Evolutionary conservation across 2,797 vertebrate genomes (phyloP).

Genomic region (Argyrosomus regius): DNA sequence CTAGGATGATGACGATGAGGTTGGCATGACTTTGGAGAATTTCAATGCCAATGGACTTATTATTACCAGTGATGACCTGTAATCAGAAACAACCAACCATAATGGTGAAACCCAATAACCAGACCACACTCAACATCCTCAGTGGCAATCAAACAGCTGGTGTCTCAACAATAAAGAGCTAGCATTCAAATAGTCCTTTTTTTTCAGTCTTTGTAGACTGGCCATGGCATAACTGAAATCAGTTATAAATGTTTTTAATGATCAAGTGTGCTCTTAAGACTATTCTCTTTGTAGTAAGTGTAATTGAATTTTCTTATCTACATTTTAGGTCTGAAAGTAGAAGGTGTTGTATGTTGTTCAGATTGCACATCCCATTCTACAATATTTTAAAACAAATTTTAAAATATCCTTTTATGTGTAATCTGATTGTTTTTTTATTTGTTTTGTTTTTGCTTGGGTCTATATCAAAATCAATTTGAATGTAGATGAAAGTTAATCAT

Average conservation of each 20-base stretch:
- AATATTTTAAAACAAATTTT: background rate
- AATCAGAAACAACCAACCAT: constrained; percentile 25
- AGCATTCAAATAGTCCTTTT: background rate
- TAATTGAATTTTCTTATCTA: background rate
- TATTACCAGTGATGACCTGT: constrained; percentile 79
- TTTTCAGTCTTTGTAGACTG: background rate
- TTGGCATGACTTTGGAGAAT: constrained; percentile 66
- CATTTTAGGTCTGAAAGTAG: background rate
- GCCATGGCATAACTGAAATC: constrained; percentile 21
- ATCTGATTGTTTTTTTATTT: background rate
- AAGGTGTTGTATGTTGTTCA: background rate
- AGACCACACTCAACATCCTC: background rate
- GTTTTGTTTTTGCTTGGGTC: background rate
- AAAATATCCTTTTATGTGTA: background rate
- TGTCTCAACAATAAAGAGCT: background rate
- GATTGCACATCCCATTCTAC: background rate
- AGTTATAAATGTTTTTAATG: constrained; percentile 24
- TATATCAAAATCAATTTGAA: background rate
- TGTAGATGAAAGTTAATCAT: background rate
- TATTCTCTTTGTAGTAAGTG: constrained; percentile 26
- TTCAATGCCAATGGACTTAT: constrained; percentile 49
- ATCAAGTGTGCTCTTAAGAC: constrained; percentile 19
- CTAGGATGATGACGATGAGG: constrained; percentile 72
- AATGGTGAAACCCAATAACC: background rate
- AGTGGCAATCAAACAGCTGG: background rate